A percentile compares a stretch with the other conserved stretches of the same genome.
Conservation (phyloP, 1,140 invertebrate species). For the Lanistes nyassanus region DNA sequence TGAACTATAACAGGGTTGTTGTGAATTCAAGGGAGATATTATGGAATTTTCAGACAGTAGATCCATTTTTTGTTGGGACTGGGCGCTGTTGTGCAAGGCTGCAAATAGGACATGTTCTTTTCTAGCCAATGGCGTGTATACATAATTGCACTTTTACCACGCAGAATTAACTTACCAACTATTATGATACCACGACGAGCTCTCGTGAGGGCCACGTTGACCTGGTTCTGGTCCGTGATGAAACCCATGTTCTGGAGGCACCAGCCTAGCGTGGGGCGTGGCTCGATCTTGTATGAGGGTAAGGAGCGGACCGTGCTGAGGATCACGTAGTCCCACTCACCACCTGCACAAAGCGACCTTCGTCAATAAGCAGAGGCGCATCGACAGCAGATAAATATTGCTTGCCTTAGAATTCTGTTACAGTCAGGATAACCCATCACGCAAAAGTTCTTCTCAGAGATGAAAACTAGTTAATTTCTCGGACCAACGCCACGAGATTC, state of each 20-base stretch:
- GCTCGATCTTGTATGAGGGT: slow-evolving; percentile 51
- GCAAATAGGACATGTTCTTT: not conserved
- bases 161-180: slow-evolving; percentile 41
- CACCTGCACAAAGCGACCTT: slow-evolving; percentile 28
- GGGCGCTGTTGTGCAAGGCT: not conserved
- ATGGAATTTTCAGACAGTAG: not conserved
- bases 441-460: too few relatives aligned
- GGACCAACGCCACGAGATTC: too few relatives aligned
- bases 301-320: slow-evolving; percentile 48
- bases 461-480: too few relatives aligned
- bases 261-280: slow-evolving; percentile 50
- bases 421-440: too few relatives aligned
- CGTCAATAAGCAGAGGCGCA: too few relatives aligned
- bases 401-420: too few relatives aligned
- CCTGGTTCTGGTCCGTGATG: slow-evolving; percentile 55
- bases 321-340: slow-evolving; percentile 56
- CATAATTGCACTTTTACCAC: not conserved
- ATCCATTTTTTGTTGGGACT: not conserved
- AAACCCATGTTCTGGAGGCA: slow-evolving; percentile 54
- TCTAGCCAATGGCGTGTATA: not conserved
- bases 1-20: too few relatives aligned
- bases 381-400: too few relatives aligned
- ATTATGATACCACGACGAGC: slow-evolving; percentile 56
- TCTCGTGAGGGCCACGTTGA: slow-evolving; percentile 60
- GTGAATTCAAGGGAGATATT: too few relatives aligned